Evolutionary conservation across 1,140 invertebrate genomes (phyloP), one percentile per base, ranked within the genome.

Genomic region (Antheraea pernyi): DNA sequence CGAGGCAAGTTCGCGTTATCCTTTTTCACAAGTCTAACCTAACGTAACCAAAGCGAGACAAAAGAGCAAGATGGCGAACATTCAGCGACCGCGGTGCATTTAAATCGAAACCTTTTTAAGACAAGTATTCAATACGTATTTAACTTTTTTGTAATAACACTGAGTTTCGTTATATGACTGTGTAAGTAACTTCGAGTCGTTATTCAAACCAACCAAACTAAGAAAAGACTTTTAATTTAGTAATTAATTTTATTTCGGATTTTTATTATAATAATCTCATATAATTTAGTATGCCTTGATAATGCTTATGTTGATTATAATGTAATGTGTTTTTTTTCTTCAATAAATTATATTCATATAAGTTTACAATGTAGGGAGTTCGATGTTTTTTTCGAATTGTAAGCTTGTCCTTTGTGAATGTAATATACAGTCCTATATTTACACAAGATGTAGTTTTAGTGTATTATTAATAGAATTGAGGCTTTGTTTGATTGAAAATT

Each of bases 391-490:
- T 16, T 53, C 13, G 46, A 6, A 13, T 53, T 53, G 46, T 53
- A 53, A 6, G 16, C 13, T 53, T 48, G 46, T 53, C 46, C 13
- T 16, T 6, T 16, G 46, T 53, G 46, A 53, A n/a, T 42, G 11
- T 42, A 42, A 42, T 42, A 7, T 53, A 53, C 13, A 53, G 13
- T 13, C 13, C 16, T 53, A n/a, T 53, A 16, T 53, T 53, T 53
- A 53, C 11, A 13, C 13, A n/a, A 6, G 22, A 30, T 30, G 16
- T 53, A 16, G 11, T 13, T 53, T 53, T 53, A 72, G 66, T 69
- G 71, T 81, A 83, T 78, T 75, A 65, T 73, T 78, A 82, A 81
- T 82, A 76, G 1, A 80, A 75, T 67, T 39, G 65, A 67, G 65
- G 65, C 65, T 67, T 59, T 59, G 5, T 67, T 67, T 59, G 1